A percentile compares a stretch with the other conserved stretches of the same genome.
Evolutionary conservation across 2,113 vertebrate species (phyloP).

Genomic region (Megalops atlanticus): DNA sequence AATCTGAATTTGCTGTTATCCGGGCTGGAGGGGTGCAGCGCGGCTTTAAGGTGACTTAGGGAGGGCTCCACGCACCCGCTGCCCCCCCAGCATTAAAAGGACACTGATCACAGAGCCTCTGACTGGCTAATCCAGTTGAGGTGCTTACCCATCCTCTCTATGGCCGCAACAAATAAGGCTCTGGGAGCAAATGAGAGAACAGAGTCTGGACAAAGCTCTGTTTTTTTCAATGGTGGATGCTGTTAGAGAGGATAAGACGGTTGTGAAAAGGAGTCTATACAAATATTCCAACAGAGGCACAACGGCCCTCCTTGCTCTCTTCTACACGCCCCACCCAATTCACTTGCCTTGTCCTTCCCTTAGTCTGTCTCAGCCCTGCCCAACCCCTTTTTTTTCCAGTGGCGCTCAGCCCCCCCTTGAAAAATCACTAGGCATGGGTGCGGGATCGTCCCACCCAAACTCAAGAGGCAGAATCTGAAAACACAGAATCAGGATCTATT

Average conservation of each 20-base stretch:
- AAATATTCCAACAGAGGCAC: not conserved
- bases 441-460: too few relatives aligned
- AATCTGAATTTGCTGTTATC: not conserved
- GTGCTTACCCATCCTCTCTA: not conserved
- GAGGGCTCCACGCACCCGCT: not conserved
- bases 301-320: not conserved
- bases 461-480: too few relatives aligned
- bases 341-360: too few relatives aligned
- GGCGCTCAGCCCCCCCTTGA: too few relatives aligned
- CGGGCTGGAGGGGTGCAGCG: not conserved
- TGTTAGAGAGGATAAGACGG: not conserved
- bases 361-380: too few relatives aligned
- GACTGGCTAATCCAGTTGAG: not conserved
- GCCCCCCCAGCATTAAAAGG: not conserved
- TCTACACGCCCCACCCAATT: not conserved
- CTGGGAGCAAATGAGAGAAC: not conserved
- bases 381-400: too few relatives aligned
- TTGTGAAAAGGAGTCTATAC: not conserved
- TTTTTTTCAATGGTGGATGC: not conserved
- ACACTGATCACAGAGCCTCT: not conserved
- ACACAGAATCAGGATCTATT: too few relatives aligned
- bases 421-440: too few relatives aligned
- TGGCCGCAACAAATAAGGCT: not conserved
- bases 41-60: not conserved
- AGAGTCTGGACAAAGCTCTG: not conserved